These are phyloP conservation scores for Tichodroma muraria DNA, from an alignment of 2,113 vertebrate species.

Conservation along the genomic window DNA sequence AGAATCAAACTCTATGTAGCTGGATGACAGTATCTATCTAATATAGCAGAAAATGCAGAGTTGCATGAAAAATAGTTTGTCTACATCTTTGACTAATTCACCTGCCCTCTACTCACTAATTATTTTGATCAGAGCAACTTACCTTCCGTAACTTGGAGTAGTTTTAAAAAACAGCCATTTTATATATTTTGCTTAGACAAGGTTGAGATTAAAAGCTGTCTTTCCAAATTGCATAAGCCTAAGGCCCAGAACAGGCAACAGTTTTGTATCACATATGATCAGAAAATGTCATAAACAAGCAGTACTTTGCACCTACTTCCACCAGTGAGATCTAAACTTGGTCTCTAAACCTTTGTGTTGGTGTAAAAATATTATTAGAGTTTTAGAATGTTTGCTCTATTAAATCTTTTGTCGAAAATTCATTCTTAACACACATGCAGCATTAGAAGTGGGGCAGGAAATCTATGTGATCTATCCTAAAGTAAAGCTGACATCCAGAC, in stretches of 20 bases:
- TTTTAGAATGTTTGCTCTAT: neutral
- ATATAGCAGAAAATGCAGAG: neutral
- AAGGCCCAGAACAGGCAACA: neutral
- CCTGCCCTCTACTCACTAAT: neutral
- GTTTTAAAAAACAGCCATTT: neutral
- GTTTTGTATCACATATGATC: neutral
- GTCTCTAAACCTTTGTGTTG: neutral
- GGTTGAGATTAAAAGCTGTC: neutral
- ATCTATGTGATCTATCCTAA: neutral
- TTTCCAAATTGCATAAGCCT: neutral
- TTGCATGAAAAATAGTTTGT: neutral
- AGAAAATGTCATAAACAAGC: neutral
- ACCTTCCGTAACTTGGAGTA: neutral
- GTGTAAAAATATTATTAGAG: neutral
- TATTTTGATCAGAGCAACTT: neutral
- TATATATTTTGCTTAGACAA: neutral
- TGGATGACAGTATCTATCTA: neutral
- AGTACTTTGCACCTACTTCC: neutral
- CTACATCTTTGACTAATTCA: neutral
- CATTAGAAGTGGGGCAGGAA: neutral
- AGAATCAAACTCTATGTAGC: neutral
- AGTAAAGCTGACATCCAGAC: neutral
- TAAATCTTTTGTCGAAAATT: neutral
- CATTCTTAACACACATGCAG: neutral
- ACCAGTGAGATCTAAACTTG: neutral